Percentiles rank a stretch among this genome's conserved stretches.
Conservation (phyloP, 1,140 invertebrate species). For the Drosophila bocqueti region DNA sequence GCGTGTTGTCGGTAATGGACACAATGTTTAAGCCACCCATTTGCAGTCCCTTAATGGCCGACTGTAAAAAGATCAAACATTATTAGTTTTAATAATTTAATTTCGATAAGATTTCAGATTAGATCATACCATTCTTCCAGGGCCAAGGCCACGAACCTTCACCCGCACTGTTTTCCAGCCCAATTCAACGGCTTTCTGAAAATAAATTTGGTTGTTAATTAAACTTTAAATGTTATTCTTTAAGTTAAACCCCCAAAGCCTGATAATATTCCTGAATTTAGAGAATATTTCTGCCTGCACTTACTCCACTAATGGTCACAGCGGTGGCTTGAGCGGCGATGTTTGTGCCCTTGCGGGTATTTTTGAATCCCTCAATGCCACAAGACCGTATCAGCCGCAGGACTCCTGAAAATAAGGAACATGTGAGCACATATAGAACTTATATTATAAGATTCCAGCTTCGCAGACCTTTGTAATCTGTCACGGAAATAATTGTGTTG, state of each 20-base stretch:
- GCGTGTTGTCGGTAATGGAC: conserved; percentile 95
- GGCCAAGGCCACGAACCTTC: conserved; percentile 92
- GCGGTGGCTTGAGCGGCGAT: conserved; percentile 97
- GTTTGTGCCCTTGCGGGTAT: conserved; percentile 97
- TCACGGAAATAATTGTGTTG: conserved; percentile 93
- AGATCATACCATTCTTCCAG: conserved; percentile 92
- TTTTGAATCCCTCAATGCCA: conserved; percentile 97
- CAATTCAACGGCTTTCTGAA: conserved; percentile 90
- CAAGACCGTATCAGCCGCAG: conserved; percentile 89
- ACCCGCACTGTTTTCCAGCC: conserved; percentile 92
- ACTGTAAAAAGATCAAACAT: conserved; percentile 86
- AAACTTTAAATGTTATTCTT: neutral
- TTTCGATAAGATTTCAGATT: neutral
- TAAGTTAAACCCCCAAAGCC: neutral
- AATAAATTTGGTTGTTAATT: neutral
- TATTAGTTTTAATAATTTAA: neutral
- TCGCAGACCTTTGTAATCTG: conserved; percentile 88
- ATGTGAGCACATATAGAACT: neutral
- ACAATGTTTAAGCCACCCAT: conserved; percentile 95
- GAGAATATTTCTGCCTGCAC: conserved; percentile 7
- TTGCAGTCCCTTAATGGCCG: conserved; percentile 96
- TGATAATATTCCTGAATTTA: neutral
- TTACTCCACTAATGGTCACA: conserved; percentile 86
- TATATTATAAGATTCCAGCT: neutral
- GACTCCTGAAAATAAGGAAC: conserved; percentile 81